Evolutionary conservation across 2,113 vertebrate genomes (phyloP).

Genomic region (Pluvianellus socialis): DNA sequence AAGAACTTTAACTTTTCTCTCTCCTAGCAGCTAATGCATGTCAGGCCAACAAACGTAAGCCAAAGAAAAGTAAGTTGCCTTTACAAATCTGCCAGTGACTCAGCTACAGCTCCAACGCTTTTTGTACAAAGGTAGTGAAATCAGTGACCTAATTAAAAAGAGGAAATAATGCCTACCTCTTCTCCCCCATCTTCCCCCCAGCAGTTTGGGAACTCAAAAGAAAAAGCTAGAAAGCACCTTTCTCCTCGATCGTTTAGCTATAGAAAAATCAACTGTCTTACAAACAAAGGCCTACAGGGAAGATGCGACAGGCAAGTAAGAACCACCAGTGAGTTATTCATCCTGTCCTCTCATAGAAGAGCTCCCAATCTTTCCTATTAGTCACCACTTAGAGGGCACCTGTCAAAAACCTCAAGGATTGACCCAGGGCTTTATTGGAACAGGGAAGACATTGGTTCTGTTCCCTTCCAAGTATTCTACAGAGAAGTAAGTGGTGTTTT

Average conservation of each 20-base stretch:
- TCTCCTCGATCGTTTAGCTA: background rate
- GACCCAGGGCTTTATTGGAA: background rate
- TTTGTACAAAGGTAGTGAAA: background rate
- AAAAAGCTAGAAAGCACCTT: background rate
- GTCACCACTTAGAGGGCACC: background rate
- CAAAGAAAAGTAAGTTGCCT: background rate
- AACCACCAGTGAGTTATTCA: background rate
- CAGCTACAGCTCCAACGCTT: background rate
- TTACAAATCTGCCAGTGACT: background rate
- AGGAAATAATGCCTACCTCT: background rate
- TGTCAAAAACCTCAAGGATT: background rate
- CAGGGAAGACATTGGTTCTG: background rate
- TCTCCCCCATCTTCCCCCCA: background rate
- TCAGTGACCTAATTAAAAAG: background rate
- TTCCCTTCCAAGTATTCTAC: background rate
- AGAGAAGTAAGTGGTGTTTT: background rate
- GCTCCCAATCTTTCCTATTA: background rate
- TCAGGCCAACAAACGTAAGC: background rate
- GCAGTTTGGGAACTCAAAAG: background rate
- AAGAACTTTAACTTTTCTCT: background rate
- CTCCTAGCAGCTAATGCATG: background rate
- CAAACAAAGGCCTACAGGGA: background rate
- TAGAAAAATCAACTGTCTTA: background rate
- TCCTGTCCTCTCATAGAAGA: background rate
- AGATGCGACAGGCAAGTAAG: background rate